phyloP scores from a whole-genome alignment of 2,113 vertebrate genomes.

The Pseudolaguvia tuberculata region DNA sequence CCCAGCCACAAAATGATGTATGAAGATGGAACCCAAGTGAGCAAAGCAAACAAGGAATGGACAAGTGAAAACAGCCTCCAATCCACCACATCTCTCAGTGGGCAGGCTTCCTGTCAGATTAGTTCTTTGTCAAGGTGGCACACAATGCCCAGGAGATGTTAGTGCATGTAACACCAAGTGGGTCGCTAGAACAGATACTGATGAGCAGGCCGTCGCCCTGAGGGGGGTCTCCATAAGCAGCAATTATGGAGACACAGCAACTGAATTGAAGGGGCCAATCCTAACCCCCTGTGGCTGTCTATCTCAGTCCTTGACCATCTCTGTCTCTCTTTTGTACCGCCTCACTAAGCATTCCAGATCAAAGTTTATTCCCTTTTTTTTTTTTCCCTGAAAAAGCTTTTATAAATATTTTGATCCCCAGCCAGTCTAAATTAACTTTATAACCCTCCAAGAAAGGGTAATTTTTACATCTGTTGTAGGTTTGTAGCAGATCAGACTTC shows the following conservation, averaged over 20 bases:
- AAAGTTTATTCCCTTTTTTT: not conserved
- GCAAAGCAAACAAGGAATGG: conserved; percentile 24
- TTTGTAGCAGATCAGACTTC: not conserved
- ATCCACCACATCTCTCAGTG: conserved; percentile 33
- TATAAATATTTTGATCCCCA: not conserved
- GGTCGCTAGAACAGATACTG: conserved; percentile 36
- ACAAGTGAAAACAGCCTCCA: conserved; percentile 19
- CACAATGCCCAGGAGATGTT: conserved; percentile 41
- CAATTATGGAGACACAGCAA: conserved; percentile 44
- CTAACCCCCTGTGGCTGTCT: conserved; percentile 15
- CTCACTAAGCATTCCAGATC: not conserved
- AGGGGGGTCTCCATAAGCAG: conserved; percentile 43
- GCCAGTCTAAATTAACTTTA: not conserved
- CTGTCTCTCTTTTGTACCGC: not conserved
- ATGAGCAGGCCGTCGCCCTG: conserved; percentile 42
- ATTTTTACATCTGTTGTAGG: not conserved
- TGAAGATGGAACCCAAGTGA: conserved; percentile 9
- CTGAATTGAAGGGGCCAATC: conserved; percentile 18
- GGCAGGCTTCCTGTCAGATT: conserved; percentile 46
- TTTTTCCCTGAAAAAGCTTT: not conserved
- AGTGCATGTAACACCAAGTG: not conserved
- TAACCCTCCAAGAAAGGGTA: not conserved
- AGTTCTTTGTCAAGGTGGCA: conserved; percentile 48
- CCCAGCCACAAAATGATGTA: conserved; percentile 5
- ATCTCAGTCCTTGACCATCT: not conserved